Base-by-base conservation (phyloP, 2,113 vertebrate genomes). In the Anser cygnoides region DNA sequence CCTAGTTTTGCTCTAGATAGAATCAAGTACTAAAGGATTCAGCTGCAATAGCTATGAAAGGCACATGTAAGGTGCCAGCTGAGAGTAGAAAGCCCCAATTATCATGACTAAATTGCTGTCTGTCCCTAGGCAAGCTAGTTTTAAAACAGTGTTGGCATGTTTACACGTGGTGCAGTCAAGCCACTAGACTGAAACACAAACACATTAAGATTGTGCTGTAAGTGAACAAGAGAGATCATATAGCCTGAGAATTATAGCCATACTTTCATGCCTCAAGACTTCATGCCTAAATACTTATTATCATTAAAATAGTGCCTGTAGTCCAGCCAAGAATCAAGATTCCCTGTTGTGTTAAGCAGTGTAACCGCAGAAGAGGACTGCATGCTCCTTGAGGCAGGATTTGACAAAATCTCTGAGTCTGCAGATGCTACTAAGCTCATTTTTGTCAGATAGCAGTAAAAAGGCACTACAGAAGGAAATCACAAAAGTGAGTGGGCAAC, bases 51-150 rank as follows among this genome's bases (percentile, higher is more conserved):
- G 22, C 12, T 61, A 50, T 65, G 57, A 87, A 87, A 84, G 57
- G 44, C 29, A 75, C 4, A 52, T 10, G n/a, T 23, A 52, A 90
- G 37, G 57, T 92, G 52, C 52, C 8, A 92, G 17, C 21, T 89
- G 73, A 91, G 73, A 68, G 31, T 2, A 65, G 80, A 75, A 89
- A 75, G 29, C 43, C 66, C 29, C 46, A 84, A 1, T 87, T 75
- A 90, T 50, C 65, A 78, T 10, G 35, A 61, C 15, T 84, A 92
- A 95, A 89, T 81, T 92, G 65, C 66, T 91, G 33, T 52, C 71
- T 92, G 76, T 61, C 87, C 73, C 61, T 35, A 92, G 73, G 80
- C 52, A 94, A 94, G 61, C 35, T 35, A 39, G 57, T 61, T 93
- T 78, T 75, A 91, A 84, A 91, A 54, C 35, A 73, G 35, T 66